Evolutionary conservation across 2,797 vertebrate species (phyloP).

Genomic region (Avahi laniger): DNA sequence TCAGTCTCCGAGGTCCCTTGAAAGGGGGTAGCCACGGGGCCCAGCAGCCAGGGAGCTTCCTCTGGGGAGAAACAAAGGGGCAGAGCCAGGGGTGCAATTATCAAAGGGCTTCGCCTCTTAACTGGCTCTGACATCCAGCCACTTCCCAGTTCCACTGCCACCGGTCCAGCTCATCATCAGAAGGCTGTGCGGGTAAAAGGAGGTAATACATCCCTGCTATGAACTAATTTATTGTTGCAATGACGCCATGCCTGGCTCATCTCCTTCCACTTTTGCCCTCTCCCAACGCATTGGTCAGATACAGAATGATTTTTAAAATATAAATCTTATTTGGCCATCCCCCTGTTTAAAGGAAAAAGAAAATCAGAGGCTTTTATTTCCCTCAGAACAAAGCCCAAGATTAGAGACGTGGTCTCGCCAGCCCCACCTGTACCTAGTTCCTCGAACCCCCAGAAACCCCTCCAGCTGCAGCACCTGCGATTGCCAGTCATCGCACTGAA

Average conservation of each 20-base stretch:
- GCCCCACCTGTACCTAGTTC: too few relatives aligned
- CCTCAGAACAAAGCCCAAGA: background rate
- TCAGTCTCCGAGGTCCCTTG: background rate
- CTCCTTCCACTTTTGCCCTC: background rate
- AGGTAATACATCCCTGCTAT: background rate
- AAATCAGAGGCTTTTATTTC: background rate
- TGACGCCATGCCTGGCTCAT: background rate
- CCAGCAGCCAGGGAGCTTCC: background rate
- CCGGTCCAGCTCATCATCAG: background rate
- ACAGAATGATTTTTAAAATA: background rate
- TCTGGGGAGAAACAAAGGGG: background rate
- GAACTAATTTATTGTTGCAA: background rate
- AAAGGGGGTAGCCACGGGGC: background rate
- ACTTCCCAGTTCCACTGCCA: too few relatives aligned
- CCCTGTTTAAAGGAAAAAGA: background rate
- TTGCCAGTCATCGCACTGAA: rapidly evolving
- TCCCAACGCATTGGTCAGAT: background rate
- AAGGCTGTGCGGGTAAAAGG: background rate
- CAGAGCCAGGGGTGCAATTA: too few relatives aligned
- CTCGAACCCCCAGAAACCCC: background rate
- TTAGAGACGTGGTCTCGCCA: background rate
- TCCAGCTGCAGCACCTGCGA: background rate
- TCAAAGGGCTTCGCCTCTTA: background rate
- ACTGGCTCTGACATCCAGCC: background rate
- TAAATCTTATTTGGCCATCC: background rate